A percentile compares a stretch with the other conserved stretches of the same genome.
These are phyloP conservation scores for Hemibagrus guttatus DNA, from an alignment of 2,797 vertebrate genomes.

Conservation along the genomic window DNA sequence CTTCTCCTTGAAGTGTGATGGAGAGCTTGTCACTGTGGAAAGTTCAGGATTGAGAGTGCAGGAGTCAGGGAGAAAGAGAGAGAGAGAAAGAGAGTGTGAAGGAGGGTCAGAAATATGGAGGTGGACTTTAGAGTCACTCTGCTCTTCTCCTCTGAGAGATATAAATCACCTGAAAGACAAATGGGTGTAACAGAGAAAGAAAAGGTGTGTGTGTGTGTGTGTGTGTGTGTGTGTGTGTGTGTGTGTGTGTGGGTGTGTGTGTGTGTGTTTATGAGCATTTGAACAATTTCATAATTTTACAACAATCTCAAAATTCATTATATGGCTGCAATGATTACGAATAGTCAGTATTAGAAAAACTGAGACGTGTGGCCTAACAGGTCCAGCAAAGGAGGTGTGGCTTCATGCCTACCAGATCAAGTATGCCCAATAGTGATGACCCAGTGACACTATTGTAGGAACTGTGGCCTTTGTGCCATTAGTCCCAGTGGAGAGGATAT, in stretches of 20 bases:
- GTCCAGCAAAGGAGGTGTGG: background rate
- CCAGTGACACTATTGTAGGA: background rate
- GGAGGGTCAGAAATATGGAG: constrained; percentile 54
- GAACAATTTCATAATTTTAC: background rate
- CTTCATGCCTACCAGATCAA: background rate
- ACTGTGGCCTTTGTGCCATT: background rate
- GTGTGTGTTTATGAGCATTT: background rate
- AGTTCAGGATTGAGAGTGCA: constrained; percentile 55
- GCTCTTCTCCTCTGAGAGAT: constrained; percentile 50
- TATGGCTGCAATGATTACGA: background rate
- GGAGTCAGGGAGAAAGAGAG: constrained; percentile 24
- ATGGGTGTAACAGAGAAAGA: constrained; percentile 46
- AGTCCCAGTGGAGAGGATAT: background rate
- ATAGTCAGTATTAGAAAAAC: background rate
- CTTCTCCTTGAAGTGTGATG: constrained; percentile 72
- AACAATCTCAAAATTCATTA: background rate
- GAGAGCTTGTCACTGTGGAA: constrained; percentile 66
- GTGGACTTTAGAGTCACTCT: constrained; percentile 64
- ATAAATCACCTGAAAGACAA: constrained; percentile 61
- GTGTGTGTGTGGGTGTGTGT: background rate
- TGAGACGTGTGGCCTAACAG: background rate
- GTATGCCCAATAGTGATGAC: background rate
- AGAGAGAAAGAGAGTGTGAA: constrained; percentile 57
- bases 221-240: background rate
- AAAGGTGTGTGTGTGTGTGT: background rate